Conservation (phyloP, 1,140 invertebrate species). For the Lasioglossum baleicum region DNA sequence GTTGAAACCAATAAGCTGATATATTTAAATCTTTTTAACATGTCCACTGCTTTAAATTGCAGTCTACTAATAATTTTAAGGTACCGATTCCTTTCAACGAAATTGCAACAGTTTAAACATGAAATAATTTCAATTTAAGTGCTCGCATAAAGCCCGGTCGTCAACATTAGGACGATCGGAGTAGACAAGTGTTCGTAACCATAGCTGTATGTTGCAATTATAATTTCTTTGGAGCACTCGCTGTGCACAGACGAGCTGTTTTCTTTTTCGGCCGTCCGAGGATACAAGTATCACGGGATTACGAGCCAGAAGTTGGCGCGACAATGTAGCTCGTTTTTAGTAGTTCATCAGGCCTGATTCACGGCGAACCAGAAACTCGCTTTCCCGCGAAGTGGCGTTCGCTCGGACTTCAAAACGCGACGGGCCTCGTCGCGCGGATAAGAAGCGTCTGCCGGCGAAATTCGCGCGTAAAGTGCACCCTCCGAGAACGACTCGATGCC, state of each 20-base stretch:
- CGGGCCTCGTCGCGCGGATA: neutral
- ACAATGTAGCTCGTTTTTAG: constrained; percentile 47
- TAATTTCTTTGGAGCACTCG: neutral
- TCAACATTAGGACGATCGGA: no score
- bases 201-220: neutral
- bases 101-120: no score
- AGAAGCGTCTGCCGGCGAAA: constrained; percentile 28
- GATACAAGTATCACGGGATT: constrained; percentile 19
- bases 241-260: neutral
- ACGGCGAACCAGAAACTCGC: constrained; percentile 32
- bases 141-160: no score
- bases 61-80: no score
- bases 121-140: no score
- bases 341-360: constrained; percentile 45
- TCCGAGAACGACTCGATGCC: neutral
- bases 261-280: neutral
- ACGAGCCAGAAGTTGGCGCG: constrained; percentile 9
- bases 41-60: no score
- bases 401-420: constrained; percentile 10
- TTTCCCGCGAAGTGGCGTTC: constrained; percentile 14
- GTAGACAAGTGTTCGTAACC: neutral
- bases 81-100: no score
- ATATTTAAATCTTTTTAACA: no score
- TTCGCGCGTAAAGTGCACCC: constrained; percentile 1
- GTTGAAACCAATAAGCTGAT: no score